Percentiles rank a stretch among this genome's conserved stretches.
phyloP scores from a whole-genome alignment of 2,797 vertebrate genomes.

The Artibeus jamaicensis region DNA sequence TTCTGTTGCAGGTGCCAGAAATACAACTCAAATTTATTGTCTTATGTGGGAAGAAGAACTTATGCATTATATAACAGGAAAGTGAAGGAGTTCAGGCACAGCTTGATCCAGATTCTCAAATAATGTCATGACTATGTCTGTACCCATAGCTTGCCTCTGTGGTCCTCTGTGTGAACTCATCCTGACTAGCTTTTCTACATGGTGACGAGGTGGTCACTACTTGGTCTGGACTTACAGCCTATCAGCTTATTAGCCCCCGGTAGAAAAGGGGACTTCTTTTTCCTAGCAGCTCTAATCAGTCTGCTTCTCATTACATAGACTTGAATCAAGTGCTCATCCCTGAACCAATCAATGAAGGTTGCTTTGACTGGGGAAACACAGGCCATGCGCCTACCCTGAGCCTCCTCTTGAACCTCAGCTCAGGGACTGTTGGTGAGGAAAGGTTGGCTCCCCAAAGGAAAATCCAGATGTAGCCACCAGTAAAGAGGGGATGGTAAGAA shows the following conservation, averaged over 20 bases:
- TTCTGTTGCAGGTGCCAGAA: not conserved
- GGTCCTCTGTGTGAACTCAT: not conserved
- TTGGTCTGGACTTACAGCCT: not conserved
- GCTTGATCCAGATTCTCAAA: not conserved
- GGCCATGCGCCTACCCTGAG: not conserved
- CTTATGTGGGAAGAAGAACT: not conserved
- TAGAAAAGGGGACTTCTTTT: not conserved
- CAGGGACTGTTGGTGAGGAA: not conserved
- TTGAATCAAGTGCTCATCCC: not conserved
- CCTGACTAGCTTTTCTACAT: not conserved
- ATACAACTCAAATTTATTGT: not conserved
- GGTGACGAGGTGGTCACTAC: not conserved
- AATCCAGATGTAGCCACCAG: not conserved
- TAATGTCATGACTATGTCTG: not conserved
- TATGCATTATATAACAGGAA: not conserved
- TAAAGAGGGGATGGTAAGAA: not conserved
- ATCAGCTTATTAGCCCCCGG: not conserved
- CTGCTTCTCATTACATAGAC: not conserved
- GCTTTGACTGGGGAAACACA: not conserved
- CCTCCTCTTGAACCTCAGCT: not conserved
- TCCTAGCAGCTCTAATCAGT: not conserved
- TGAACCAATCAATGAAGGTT: not conserved
- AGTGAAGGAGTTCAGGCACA: not conserved
- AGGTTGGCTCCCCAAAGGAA: not conserved
- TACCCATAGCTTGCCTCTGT: not conserved